Percentiles rank a stretch among this genome's conserved stretches.
Conservation (phyloP, 2,797 vertebrate species). For the Hephaestus fuliginosus region DNA sequence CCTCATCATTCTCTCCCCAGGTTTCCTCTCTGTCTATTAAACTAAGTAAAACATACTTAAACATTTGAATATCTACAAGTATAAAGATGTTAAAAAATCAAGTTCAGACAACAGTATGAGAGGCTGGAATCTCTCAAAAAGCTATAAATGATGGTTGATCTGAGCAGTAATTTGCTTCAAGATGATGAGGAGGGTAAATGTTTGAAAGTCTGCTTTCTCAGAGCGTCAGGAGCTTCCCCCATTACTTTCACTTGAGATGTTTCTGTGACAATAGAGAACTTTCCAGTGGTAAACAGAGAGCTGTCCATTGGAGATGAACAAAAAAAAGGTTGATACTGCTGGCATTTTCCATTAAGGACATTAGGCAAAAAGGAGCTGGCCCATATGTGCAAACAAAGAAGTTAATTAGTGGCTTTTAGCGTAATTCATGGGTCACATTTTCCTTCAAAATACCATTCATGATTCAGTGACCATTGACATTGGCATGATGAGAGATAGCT, state of each 20-base stretch:
- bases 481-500: constrained; percentile 62
- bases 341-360: constrained; percentile 30
- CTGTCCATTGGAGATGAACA: constrained; percentile 8
- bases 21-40: neutral
- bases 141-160: neutral
- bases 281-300: constrained; percentile 14
- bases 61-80: neutral
- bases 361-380: constrained; percentile 28
- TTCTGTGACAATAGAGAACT: constrained; percentile 1
- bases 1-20: no score
- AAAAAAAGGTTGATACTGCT: constrained; percentile 19
- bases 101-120: neutral
- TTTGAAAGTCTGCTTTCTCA: neutral
- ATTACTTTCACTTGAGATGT: constrained; percentile 1
- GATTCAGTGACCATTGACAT: constrained; percentile 69
- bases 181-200: neutral
- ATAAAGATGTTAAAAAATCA: neutral
- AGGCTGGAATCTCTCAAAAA: no score
- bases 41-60: neutral
- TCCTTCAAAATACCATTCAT: constrained; percentile 55
- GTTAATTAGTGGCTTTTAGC: constrained; percentile 66
- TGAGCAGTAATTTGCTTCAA: neutral
- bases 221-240: neutral
- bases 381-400: constrained; percentile 68
- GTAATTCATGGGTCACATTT: constrained; percentile 59